Evolutionary conservation across 2,113 vertebrate species (phyloP), one percentile per base, ranked within the genome.

Genomic region (Oncorhynchus keta): DNA sequence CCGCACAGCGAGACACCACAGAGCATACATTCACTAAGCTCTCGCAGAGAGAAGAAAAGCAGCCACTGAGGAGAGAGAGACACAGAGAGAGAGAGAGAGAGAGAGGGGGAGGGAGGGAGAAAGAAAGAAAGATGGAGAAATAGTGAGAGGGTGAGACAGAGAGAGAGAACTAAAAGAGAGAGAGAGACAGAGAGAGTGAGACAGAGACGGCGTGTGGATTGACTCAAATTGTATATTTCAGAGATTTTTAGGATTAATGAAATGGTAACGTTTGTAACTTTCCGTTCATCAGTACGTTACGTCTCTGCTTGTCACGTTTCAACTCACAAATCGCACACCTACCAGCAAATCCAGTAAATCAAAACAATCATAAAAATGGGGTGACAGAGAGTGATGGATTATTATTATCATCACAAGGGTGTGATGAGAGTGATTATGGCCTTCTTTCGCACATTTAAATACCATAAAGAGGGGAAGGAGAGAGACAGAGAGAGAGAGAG

Each of bases 381-480:
- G 80, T 89, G 90, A 90, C 68, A 78, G 90, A 88, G 87, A 86
- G 79, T 76, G 74, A 16, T 61, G 86, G 88, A 80, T 92, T 89
- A 89, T 84, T 77, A 88, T 82, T 83, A 83, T 90, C 12, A 69
- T 24, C 76, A 74, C 70, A 87, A 79, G 83, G 85, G 87, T 70
- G 84, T 89, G 85, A 82, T 81, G 88, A 85, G 87, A 84, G 85
- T 90, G 86, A 90, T 91, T 89, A 91, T 83, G 83, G 84, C 81
- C 85, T 90, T 87, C 88, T 81, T 88, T 83, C 88, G 78, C 65
- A 74, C 70, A 55, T 18, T 55, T 13, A 16, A 55, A 55, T 16
- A 13, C 51, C 3, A 18, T 55, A 13, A 55, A 32, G 14, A 67
- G 65, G 30, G 65, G 32, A 30, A 11, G 72, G 5, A 45, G 3